A percentile compares a stretch with the other conserved stretches of the same genome.
phyloP scores from a whole-genome alignment of 2,113 vertebrate genomes.

The Pelecanus crispus region DNA sequence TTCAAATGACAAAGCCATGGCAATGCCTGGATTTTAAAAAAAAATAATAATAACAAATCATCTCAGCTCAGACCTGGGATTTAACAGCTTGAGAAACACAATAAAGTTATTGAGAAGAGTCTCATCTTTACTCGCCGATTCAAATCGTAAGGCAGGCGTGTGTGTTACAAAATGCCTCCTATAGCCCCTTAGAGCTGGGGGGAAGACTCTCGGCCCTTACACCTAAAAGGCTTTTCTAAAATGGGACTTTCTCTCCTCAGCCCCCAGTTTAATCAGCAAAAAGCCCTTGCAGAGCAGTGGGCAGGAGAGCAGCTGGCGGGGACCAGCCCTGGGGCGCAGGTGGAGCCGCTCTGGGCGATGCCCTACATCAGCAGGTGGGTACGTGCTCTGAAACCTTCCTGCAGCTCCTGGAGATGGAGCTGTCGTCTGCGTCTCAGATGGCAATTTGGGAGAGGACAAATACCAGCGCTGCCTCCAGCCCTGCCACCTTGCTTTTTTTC shows the following conservation, averaged over 20 bases:
- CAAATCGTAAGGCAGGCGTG: rapidly evolving
- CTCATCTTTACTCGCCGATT: neutral
- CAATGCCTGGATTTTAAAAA: neutral
- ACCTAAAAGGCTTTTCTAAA: neutral
- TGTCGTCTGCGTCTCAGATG: neutral
- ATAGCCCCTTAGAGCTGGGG: neutral
- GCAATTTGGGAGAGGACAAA: neutral
- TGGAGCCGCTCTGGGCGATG: neutral
- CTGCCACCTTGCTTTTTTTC: neutral
- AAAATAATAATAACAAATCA: neutral
- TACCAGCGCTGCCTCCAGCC: neutral
- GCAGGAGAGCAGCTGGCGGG: neutral
- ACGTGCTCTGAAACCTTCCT: rapidly evolving
- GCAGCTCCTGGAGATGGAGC: neutral
- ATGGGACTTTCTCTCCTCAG: neutral
- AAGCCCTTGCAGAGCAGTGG: neutral
- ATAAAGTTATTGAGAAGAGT: neutral
- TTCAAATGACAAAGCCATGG: neutral
- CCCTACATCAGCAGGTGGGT: neutral
- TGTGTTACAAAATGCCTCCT: neutral
- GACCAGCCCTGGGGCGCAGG: neutral
- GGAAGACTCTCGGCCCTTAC: neutral
- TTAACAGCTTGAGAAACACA: neutral
- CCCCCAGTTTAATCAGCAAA: neutral
- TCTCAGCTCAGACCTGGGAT: neutral